Conservation (phyloP, 2,888 invertebrate species). For the Plebejus argus region DNA sequence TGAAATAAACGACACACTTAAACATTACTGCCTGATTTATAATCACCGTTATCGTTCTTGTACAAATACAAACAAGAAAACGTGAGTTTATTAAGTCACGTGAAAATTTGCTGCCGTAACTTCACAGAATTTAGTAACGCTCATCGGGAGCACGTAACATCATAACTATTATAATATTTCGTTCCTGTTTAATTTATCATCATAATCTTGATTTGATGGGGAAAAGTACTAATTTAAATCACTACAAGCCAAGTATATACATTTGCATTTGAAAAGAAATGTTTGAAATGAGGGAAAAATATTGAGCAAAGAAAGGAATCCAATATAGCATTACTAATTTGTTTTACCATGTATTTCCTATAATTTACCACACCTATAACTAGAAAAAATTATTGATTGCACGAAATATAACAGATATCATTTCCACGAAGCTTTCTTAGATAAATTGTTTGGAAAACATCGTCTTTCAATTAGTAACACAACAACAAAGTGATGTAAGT, state of each 20-base stretch:
- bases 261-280: no score
- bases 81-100: slow-evolving; percentile 26
- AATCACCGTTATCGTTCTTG: slow-evolving; percentile 9
- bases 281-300: background rate
- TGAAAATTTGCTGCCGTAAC: slow-evolving; percentile 22
- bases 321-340: background rate
- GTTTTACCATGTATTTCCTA: background rate
- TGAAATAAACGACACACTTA: background rate
- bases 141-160: background rate
- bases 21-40: slow-evolving; percentile 10
- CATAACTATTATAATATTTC: slow-evolving; percentile 12
- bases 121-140: slow-evolving; percentile 14
- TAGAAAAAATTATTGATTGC: background rate
- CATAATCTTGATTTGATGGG: background rate
- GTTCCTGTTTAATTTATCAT: background rate
- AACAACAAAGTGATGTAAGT: slow-evolving; percentile 2
- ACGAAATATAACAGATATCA: slow-evolving; percentile 45
- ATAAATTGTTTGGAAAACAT: slow-evolving; percentile 59
- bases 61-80: slow-evolving; percentile 25
- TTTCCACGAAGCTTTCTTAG: slow-evolving; percentile 44
- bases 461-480: slow-evolving; percentile 33
- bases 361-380: background rate
- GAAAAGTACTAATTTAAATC: no score
- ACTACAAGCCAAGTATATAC: no score
- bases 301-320: background rate